phyloP scores from a whole-genome alignment of 2,113 vertebrate species.

The Peromyscus polionotus region DNA sequence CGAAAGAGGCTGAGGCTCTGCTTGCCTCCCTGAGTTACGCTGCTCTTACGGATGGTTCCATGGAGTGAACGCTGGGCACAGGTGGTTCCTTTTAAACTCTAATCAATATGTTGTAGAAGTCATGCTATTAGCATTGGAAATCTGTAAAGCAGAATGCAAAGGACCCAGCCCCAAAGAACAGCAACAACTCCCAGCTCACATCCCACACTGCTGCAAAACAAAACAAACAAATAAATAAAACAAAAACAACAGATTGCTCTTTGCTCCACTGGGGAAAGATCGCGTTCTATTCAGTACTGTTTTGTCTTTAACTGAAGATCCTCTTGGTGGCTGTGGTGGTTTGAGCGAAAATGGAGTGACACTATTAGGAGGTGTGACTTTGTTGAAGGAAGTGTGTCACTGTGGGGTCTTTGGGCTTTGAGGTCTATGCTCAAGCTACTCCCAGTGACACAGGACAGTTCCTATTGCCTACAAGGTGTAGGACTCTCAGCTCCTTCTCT shows the following conservation, averaged over 20 bases:
- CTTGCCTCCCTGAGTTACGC: slow-evolving; percentile 45
- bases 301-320: background rate
- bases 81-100: slow-evolving; percentile 70
- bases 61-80: slow-evolving; percentile 31
- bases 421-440: background rate
- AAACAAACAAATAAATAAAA: background rate
- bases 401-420: background rate
- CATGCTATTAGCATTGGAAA: slow-evolving; percentile 62
- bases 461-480: background rate
- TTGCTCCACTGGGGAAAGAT: background rate
- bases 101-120: slow-evolving; percentile 68
- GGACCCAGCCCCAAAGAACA: background rate
- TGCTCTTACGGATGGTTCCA: slow-evolving; percentile 37
- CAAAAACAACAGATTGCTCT: background rate
- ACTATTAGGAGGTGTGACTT: background rate
- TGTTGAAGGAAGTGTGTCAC: background rate
- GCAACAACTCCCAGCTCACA: background rate
- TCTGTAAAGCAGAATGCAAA: background rate
- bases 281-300: background rate
- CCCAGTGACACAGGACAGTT: background rate
- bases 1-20: slow-evolving; percentile 8
- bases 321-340: background rate
- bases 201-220: background rate
- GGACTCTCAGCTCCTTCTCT: background rate
- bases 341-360: background rate